Conservation (phyloP, 2,113 vertebrate genomes). For the Phylloscopus whistleri region DNA sequence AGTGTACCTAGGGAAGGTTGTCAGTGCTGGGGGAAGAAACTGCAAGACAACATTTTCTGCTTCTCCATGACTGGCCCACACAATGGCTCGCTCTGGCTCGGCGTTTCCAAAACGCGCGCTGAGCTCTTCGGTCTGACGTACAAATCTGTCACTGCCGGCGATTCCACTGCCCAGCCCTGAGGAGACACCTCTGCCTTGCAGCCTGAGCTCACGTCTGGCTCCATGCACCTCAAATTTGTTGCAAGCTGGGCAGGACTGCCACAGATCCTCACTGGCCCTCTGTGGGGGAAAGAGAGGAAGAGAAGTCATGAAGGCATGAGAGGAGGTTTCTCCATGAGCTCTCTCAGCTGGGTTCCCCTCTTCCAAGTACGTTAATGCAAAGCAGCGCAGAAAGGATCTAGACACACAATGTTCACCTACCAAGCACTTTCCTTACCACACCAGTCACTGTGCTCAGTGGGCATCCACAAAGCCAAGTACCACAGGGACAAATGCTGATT, state of each 20-base stretch:
- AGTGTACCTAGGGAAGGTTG: neutral
- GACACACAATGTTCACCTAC: neutral
- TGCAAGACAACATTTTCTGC: neutral
- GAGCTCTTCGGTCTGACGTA: neutral
- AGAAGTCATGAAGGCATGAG: neutral
- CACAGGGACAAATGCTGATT: neutral
- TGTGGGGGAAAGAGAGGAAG: neutral
- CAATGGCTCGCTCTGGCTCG: neutral
- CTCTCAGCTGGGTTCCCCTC: neutral
- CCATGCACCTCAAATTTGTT: neutral
- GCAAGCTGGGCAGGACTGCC: neutral
- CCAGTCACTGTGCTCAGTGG: neutral
- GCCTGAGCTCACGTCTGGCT: neutral
- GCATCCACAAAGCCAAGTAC: neutral
- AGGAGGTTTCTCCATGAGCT: neutral
- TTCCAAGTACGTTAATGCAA: rapidly evolving
- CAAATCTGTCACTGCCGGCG: neutral
- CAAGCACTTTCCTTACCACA: neutral
- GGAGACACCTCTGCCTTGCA: rapidly evolving
- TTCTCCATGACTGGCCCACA: neutral
- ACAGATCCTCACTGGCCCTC: neutral
- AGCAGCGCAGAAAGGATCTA: neutral
- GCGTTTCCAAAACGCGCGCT: neutral
- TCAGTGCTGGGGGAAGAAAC: neutral
- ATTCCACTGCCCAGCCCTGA: neutral